phyloP scores from a whole-genome alignment of 1,140 invertebrate species.

The Globodera ellingtonae region DNA sequence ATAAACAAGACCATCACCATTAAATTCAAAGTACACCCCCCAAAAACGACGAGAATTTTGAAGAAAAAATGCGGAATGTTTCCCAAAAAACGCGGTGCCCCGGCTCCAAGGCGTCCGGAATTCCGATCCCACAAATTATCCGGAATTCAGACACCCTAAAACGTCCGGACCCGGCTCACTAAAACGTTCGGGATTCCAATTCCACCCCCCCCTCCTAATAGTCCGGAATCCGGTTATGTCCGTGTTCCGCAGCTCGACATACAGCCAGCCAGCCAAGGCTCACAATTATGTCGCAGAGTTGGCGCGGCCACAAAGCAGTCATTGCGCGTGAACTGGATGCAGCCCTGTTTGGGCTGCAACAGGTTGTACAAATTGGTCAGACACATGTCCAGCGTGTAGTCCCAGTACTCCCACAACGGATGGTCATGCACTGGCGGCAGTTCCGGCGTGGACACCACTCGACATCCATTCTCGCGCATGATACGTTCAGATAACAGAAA shows the following conservation, averaged over 20 bases:
- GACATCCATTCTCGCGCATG: slow-evolving; percentile 92
- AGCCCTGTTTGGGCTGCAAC: slow-evolving; percentile 23
- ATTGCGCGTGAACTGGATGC: slow-evolving; percentile 30
- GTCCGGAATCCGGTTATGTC: too few relatives aligned
- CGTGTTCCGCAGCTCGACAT: too few relatives aligned
- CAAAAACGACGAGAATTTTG: too few relatives aligned
- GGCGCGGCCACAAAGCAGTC: slow-evolving; percentile 40
- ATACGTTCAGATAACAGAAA: slow-evolving; percentile 94
- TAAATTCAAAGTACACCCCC: not conserved
- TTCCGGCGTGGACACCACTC: slow-evolving; percentile 84
- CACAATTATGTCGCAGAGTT: slow-evolving; percentile 46
- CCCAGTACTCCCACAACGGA: slow-evolving; percentile 80
- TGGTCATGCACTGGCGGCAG: slow-evolving; percentile 84
- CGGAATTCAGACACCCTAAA: too few relatives aligned
- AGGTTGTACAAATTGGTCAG: slow-evolving; percentile 76
- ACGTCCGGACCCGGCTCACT: too few relatives aligned
- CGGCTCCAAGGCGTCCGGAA: too few relatives aligned
- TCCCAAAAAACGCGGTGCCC: not conserved
- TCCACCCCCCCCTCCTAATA: too few relatives aligned
- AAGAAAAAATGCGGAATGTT: too few relatives aligned
- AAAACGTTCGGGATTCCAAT: too few relatives aligned
- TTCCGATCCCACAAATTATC: too few relatives aligned
- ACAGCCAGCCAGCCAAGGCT: not conserved
- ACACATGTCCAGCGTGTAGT: slow-evolving; percentile 89
- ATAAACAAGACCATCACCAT: slow-evolving; percentile 18